Percentiles rank a stretch among this genome's conserved stretches.
These are phyloP conservation scores for Epizoanthus ramosus DNA, from an alignment of 92 coral and sea anemone genomes.

Conservation along the genomic window DNA sequence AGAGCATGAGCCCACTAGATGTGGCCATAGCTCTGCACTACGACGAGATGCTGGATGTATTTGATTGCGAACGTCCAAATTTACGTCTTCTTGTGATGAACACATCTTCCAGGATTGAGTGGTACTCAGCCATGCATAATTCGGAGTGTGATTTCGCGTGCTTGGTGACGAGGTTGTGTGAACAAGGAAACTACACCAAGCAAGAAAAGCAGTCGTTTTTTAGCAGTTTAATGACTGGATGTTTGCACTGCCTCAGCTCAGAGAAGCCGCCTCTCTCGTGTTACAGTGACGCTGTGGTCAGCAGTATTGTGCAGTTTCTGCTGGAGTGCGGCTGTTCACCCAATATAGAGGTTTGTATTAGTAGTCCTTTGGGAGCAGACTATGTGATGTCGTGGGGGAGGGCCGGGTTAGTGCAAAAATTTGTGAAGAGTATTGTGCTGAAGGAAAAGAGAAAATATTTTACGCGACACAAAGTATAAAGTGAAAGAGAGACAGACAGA, in stretches of 20 bases:
- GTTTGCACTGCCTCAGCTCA: slow-evolving; percentile 24
- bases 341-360: slow-evolving; percentile 9
- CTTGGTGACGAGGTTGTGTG: neutral
- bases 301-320: slow-evolving; percentile 17
- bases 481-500: too few relatives aligned
- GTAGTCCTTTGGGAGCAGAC: too few relatives aligned
- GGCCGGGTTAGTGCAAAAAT: too few relatives aligned
- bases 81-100: slow-evolving; percentile 21
- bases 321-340: slow-evolving; percentile 25
- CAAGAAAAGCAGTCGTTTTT: slow-evolving; percentile 29
- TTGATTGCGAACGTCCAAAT: slow-evolving; percentile 2
- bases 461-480: too few relatives aligned
- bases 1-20: slow-evolving; percentile 21
- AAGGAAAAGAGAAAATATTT: too few relatives aligned
- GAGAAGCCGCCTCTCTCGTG: slow-evolving; percentile 12
- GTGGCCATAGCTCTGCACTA: slow-evolving; percentile 29
- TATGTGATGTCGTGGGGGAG: too few relatives aligned
- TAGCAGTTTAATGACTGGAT: slow-evolving; percentile 26
- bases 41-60: slow-evolving; percentile 11
- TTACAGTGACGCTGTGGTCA: slow-evolving; percentile 13
- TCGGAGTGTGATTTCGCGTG: slow-evolving; percentile 12
- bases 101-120: slow-evolving; percentile 16
- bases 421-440: too few relatives aligned
- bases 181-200: slow-evolving; percentile 8
- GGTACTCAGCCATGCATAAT: slow-evolving; percentile 31